Evolutionary conservation across 2,113 vertebrate genomes (phyloP).

Genomic region (Urocolius indicus): DNA sequence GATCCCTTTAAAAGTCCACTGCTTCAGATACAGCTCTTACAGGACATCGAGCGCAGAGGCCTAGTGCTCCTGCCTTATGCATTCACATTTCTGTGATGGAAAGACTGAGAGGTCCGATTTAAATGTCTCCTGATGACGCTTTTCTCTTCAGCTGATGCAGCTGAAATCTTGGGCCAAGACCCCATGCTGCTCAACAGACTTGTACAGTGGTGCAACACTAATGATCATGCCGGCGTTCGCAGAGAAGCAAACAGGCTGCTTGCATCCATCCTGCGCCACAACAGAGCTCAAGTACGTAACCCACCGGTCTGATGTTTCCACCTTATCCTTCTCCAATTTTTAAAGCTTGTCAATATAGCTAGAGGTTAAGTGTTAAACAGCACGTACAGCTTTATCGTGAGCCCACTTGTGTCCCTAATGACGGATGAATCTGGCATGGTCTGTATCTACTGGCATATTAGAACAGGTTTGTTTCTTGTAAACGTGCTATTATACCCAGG

Average conservation of each 20-base stretch:
- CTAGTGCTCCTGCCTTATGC: too few species aligned
- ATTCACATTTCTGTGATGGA: not conserved
- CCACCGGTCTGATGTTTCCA: fast-evolving
- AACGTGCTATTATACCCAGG: not conserved
- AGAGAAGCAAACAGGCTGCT: conserved; percentile 86
- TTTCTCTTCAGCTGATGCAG: conserved; percentile 80
- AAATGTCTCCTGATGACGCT: not conserved
- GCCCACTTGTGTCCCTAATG: not conserved
- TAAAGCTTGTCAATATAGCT: not conserved
- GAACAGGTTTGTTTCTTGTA: not conserved
- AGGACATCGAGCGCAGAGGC: not conserved
- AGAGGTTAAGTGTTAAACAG: not conserved
- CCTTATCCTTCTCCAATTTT: not conserved
- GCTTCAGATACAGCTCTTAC: not conserved
- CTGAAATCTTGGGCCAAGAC: conserved; percentile 83
- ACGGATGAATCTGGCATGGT: not conserved
- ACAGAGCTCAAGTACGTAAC: conserved; percentile 78
- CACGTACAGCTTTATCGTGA: not conserved
- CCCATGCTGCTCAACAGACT: conserved; percentile 78
- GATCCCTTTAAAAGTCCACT: not conserved
- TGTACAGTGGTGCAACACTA: conserved; percentile 85
- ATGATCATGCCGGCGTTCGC: conserved; percentile 77
- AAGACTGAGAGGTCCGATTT: not conserved
- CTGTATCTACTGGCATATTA: not conserved
- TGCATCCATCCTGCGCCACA: conserved; percentile 85